Percentiles rank a stretch among this genome's conserved stretches.
These are phyloP conservation scores for Gyrodactylus salaris DNA, from an alignment of 1,140 invertebrate species.

Conservation along the genomic window DNA sequence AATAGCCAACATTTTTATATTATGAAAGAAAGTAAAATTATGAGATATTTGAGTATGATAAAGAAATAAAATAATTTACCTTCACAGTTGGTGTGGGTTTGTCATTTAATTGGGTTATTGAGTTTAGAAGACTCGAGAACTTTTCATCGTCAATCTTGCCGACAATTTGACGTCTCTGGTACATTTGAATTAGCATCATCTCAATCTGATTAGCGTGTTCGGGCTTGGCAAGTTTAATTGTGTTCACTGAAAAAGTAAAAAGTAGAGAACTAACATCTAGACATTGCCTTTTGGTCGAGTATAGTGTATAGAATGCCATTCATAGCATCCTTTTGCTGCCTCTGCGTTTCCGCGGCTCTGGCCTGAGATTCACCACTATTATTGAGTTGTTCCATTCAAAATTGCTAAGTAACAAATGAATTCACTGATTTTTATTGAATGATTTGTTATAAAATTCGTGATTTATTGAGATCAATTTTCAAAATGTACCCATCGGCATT, in stretches of 20 bases:
- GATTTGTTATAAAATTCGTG: too few species aligned
- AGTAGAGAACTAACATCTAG: background rate
- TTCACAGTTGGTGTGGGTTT: background rate
- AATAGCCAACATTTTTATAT: too few species aligned
- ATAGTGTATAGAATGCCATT: background rate
- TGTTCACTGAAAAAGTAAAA: background rate
- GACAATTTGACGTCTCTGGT: background rate
- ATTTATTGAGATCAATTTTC: too few species aligned
- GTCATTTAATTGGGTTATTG: background rate
- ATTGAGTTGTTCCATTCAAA: background rate
- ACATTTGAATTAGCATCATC: background rate
- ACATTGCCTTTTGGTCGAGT: background rate
- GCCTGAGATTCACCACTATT: background rate
- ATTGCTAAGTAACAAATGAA: too few species aligned
- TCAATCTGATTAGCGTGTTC: background rate
- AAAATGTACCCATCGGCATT: background rate
- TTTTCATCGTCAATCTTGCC: background rate
- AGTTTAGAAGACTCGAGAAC: background rate
- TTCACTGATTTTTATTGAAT: too few species aligned
- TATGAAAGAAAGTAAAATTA: too few species aligned
- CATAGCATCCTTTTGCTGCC: background rate
- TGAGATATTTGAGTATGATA: too few species aligned
- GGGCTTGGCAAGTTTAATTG: background rate
- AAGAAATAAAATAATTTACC: background rate
- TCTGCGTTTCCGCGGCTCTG: background rate